These are phyloP conservation scores for Bubo bubo DNA, from an alignment of 2,113 vertebrate species.

Conservation along the genomic window DNA sequence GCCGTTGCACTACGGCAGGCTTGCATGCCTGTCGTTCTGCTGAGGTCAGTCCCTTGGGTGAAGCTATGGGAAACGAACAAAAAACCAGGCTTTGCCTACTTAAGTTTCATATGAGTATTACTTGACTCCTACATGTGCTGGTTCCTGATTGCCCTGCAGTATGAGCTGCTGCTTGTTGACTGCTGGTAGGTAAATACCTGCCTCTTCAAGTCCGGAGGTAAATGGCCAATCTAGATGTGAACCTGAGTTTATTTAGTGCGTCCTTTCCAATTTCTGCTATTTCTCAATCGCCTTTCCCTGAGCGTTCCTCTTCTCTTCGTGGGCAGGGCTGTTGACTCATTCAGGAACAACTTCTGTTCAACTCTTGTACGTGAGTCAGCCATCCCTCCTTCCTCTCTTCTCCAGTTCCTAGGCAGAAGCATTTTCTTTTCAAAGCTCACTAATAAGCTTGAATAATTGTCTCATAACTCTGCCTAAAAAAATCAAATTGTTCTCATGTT, in stretches of 20 bases:
- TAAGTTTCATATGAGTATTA: neutral
- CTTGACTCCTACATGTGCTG: neutral
- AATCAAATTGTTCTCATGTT: neutral
- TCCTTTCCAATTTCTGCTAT: neutral
- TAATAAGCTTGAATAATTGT: neutral
- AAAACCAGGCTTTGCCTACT: neutral
- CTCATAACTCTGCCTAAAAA: neutral
- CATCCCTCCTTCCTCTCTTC: neutral
- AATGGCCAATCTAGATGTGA: neutral
- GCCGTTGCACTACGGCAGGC: rapidly evolving
- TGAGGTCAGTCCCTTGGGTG: neutral
- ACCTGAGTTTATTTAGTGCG: neutral
- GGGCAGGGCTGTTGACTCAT: constrained; percentile 17
- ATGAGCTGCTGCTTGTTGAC: neutral
- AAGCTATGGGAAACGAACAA: neutral
- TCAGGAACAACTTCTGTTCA: neutral
- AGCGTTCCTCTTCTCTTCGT: neutral
- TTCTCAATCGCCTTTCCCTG: neutral
- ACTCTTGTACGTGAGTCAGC: neutral
- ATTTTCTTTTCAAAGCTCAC: neutral
- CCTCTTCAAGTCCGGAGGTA: neutral
- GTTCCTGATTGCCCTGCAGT: neutral
- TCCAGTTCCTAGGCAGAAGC: neutral
- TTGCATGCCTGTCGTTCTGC: neutral
- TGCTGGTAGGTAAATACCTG: neutral